Evolutionary conservation across 2,797 vertebrate genomes (phyloP), one percentile per base, ranked within the genome.

Genomic region (Lateolabrax maculatus): DNA sequence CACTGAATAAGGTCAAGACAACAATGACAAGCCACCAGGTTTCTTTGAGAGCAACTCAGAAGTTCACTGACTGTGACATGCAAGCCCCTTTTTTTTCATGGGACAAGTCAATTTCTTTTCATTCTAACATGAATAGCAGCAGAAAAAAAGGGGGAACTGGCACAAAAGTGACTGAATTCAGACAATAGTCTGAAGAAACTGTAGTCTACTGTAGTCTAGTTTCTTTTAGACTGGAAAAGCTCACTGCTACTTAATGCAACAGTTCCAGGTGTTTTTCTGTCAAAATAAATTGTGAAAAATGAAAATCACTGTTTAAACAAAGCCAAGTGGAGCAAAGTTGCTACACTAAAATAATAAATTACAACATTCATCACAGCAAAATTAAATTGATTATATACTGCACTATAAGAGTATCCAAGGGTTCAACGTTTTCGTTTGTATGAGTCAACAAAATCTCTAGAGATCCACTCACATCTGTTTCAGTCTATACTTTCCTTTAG

Each of bases 1-100:
- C 71, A 43, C 75, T 27, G 25, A 91, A 90, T 87, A 89, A 92
- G 88, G 90, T 93, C 87, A 92, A 75, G 61, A 87, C 85, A 86
- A 92, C 91, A 90, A 86, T 89, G 90, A 84, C 68, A 83, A 79
- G 86, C 63, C 83, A 80, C 88, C 83, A 83, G 79, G 71, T 84
- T 87, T 90, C 76, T 71, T 83, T 19, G 23, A 85, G 70, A 84
- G 83, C 61, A 57, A 51, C 41, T 60, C 51, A 71, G 2, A 80
- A 66, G 41, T 77, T 89, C 58, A 83, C 56, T 19, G 51, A 48
- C 56, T 57, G 41, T 49, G 62, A 75, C 31, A 67, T 31, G 15
- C 9, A 27, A 60, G 65, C 31, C 23, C 48, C 9, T 62, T 25
- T 49, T 58, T 63, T 68, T 57, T 64, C 19, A 53, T 11, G 18